Evolutionary conservation across 2,888 invertebrate species (phyloP).

Genomic region (Himalopsyche kuldschensis): DNA sequence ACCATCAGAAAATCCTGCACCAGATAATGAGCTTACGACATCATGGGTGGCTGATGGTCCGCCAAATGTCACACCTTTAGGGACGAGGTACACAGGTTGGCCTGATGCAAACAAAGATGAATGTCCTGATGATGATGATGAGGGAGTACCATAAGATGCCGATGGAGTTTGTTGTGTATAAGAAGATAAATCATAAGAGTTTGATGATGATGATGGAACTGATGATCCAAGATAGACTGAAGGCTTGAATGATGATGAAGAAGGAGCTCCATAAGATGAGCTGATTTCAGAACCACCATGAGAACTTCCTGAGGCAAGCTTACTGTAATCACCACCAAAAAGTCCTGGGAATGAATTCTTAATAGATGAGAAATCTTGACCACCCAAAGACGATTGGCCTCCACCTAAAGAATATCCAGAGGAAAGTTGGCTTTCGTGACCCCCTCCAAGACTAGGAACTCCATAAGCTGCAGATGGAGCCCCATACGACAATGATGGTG

Average conservation of each 20-base stretch:
- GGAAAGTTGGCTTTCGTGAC: slow-evolving; percentile 28
- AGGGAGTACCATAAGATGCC: slow-evolving; percentile 23
- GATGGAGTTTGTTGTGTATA: slow-evolving; percentile 13
- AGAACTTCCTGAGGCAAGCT: background rate
- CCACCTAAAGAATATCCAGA: slow-evolving; percentile 10
- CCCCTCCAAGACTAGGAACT: slow-evolving; percentile 40
- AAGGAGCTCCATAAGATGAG: slow-evolving; percentile 46
- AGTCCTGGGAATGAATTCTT: slow-evolving; percentile 29
- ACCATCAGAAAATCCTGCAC: slow-evolving; percentile 4
- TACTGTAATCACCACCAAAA: slow-evolving; percentile 12
- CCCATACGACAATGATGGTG: slow-evolving; percentile 44
- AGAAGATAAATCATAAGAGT: slow-evolving; percentile 18
- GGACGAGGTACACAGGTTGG: slow-evolving; percentile 45
- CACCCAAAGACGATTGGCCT: slow-evolving; percentile 14
- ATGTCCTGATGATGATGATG: background rate
- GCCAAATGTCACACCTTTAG: slow-evolving; percentile 45
- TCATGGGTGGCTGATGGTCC: background rate
- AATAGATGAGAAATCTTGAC: slow-evolving; percentile 18
- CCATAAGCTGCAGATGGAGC: slow-evolving; percentile 44
- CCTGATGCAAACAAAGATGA: slow-evolving; percentile 17
- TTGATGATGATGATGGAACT: slow-evolving; percentile 22
- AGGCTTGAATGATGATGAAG: slow-evolving; percentile 53
- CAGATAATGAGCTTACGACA: slow-evolving; percentile 4
- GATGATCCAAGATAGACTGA: slow-evolving; percentile 55
- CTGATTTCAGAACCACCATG: slow-evolving; percentile 40